Evolutionary conservation across 1,140 invertebrate species (phyloP), one percentile per base, ranked within the genome.

Genomic region (Diachasmimorpha longicaudata): DNA sequence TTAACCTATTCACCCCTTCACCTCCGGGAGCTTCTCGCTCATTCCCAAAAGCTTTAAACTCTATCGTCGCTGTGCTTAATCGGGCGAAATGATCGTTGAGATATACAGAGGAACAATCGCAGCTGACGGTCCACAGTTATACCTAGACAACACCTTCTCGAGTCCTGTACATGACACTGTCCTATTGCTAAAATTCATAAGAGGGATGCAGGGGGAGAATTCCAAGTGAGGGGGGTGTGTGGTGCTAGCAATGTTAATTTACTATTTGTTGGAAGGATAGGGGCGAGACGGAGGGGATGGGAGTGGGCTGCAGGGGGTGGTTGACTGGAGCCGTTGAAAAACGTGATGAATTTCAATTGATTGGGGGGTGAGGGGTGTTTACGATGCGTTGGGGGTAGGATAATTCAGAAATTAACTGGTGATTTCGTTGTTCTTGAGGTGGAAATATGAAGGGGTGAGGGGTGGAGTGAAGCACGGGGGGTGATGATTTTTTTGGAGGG

Each of bases 31-130:
- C 31, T 31, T 31, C 31, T 63, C 76, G 71, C 39, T 68, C 52
- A 58, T 58, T 1, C 52, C 52, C 19, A 16, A n/a, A n/a, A 58
- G 21, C 52, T 3, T n/a, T 58, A 58, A 58, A 58, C 52, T 58
- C 19, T 16, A 58, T 10, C 52, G 9, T n/a, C 19, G 52, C 44
- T 77, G 21, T 75, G 81, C 79, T 83, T 82, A 83, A 83, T 83
- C 81, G 81, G 44, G 80, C 72, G 81, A 78, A 83, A 83, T 83
- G 78, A 83, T 81, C 78, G 80, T 42, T 75, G 76, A 68, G 74
- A 66, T 73, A 63, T 23, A 42, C 44, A 74, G 19, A 74, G 8
- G 31, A 70, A 69, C 73, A 70, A 21, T 69, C 48, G 5, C 70
- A 52, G 70, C 16, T 74, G 44, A 48, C 66, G 44, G 72, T 66